Base-by-base conservation (phyloP, 2,797 vertebrate genomes). In the Chromis chromis region DNA sequence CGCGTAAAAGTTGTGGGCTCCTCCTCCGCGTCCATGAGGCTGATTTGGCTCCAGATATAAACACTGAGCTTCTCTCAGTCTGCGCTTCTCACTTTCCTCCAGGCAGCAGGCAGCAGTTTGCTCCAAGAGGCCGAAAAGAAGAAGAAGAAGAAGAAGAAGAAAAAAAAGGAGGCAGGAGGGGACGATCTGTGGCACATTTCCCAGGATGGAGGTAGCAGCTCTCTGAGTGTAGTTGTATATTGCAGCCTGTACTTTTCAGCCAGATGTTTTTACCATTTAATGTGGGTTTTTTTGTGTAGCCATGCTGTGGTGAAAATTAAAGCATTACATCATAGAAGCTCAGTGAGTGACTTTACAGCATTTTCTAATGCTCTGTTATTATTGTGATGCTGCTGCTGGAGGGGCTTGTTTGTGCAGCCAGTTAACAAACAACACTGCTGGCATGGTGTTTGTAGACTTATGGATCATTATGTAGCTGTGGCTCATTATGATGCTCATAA, bases 141-240 rank as follows among this genome's bases (percentile, higher is more conserved):
- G 61, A 28, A 22, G 42, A 19, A 36, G 11, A 6, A 11, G 21
- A 16, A 39, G 50, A 54, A 25, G 4, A 28, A 19, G 9, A 17
- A 31, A 3, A 55, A 27, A 52, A 44, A 27, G 4, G 1, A 12
- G 6, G 2, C 11, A 24, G 14, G 14, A 56, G 22, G 64, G 24
- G 72, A 79, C 48, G 65, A 70, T 72, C 67, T 78, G 4, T 70
- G 79, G 75, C 78, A 3, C 61, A 53, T 63, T 79, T 68, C 63
- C 59, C 78, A 84, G 90, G 86, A 94, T 94, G 93, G 93, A 94
- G 93, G 93, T 89, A 89, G 74, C 54, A 57, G 36, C 69, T 64
- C 42, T 61, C 33, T 56, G 11, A 42, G 33, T 12, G 16, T 2
- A 16, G 21, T 36, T 65, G 44, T 75, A 39, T 68, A 28, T 2